A percentile compares a stretch with the other conserved stretches of the same genome.
These are phyloP conservation scores for Gymnoscopelus braueri DNA, from an alignment of 2,797 vertebrate species.

Conservation along the genomic window DNA sequence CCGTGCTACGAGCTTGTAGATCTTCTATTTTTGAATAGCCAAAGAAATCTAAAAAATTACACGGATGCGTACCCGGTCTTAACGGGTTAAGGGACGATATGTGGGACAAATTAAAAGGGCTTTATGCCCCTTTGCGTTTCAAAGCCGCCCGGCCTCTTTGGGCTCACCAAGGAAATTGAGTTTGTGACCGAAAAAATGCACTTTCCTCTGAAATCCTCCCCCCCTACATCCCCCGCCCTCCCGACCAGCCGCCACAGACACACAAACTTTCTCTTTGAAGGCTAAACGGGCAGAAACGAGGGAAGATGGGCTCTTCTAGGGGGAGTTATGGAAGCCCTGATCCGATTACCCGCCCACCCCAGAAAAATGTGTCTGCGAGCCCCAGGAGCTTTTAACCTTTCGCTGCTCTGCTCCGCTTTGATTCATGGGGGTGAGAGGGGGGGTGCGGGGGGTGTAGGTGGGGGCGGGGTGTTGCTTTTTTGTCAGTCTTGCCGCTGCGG, in stretches of 20 bases:
- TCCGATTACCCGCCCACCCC: slow-evolving; percentile 80
- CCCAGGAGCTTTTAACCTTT: slow-evolving; percentile 84
- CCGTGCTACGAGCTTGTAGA: too few species aligned
- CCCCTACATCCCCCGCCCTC: slow-evolving; percentile 15
- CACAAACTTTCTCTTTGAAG: slow-evolving; percentile 83
- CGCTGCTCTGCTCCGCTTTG: slow-evolving; percentile 69
- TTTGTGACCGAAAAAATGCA: slow-evolving; percentile 81
- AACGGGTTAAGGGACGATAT: slow-evolving; percentile 54
- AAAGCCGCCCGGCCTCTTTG: slow-evolving; percentile 72
- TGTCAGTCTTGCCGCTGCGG: slow-evolving; percentile 39
- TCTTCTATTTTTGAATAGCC: too few species aligned
- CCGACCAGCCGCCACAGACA: slow-evolving; percentile 76
- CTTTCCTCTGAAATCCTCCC: slow-evolving; percentile 66
- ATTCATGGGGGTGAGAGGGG: slow-evolving; percentile 59
- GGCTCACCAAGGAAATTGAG: slow-evolving; percentile 84
- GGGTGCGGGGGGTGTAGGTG: neutral
- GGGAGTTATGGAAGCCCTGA: slow-evolving; percentile 83
- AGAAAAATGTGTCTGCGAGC: slow-evolving; percentile 82
- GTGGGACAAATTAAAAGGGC: slow-evolving; percentile 79
- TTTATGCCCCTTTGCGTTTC: slow-evolving; percentile 70
- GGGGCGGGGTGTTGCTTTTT: slow-evolving; percentile 49
- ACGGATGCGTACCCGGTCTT: too few species aligned
- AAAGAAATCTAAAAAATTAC: too few species aligned
- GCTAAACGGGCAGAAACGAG: slow-evolving; percentile 77
- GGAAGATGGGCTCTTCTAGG: slow-evolving; percentile 79